Evolutionary conservation across 2,888 invertebrate genomes (phyloP).

Genomic region (Acleris emargana): DNA sequence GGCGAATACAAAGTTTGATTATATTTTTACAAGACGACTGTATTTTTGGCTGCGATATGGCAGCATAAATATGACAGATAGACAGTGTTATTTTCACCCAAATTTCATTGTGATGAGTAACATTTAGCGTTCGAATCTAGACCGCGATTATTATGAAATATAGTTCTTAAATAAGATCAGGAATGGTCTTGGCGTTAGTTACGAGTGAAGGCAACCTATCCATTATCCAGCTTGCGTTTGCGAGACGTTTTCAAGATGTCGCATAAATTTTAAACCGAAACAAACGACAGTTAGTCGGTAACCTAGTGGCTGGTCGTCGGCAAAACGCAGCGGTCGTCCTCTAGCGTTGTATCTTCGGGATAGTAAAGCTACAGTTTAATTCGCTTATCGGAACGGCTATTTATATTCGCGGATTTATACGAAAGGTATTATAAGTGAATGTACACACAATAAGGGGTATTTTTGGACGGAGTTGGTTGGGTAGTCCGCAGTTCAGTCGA

Average conservation of each 20-base stretch:
- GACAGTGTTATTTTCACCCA: neutral
- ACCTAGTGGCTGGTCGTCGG: slow-evolving; percentile 13
- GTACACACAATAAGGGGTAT: slow-evolving; percentile 77
- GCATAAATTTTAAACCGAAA: slow-evolving; percentile 35
- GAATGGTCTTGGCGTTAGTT: slow-evolving; percentile 23
- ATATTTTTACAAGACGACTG: no score
- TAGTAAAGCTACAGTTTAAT: slow-evolving; percentile 49
- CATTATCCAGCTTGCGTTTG: slow-evolving; percentile 30
- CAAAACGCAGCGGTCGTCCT: slow-evolving; percentile 21
- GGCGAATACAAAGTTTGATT: no score
- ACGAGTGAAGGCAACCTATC: slow-evolving; percentile 24
- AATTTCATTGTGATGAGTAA: neutral
- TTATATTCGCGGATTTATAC: slow-evolving; percentile 71
- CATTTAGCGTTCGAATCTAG: neutral
- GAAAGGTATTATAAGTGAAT: slow-evolving; percentile 69
- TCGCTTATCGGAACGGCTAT: slow-evolving; percentile 51
- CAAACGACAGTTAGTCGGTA: slow-evolving; percentile 30
- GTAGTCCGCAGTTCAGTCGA: slow-evolving; percentile 62
- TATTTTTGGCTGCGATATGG: neutral
- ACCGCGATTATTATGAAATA: slow-evolving; percentile 1
- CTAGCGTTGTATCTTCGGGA: slow-evolving; percentile 48
- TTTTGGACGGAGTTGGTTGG: slow-evolving; percentile 67
- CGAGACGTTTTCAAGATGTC: slow-evolving; percentile 32
- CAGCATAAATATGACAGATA: neutral
- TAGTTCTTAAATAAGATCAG: slow-evolving; percentile 1